These are phyloP conservation scores for Melitaea athalia DNA, from an alignment of 2,888 invertebrate genomes.

Conservation along the genomic window DNA sequence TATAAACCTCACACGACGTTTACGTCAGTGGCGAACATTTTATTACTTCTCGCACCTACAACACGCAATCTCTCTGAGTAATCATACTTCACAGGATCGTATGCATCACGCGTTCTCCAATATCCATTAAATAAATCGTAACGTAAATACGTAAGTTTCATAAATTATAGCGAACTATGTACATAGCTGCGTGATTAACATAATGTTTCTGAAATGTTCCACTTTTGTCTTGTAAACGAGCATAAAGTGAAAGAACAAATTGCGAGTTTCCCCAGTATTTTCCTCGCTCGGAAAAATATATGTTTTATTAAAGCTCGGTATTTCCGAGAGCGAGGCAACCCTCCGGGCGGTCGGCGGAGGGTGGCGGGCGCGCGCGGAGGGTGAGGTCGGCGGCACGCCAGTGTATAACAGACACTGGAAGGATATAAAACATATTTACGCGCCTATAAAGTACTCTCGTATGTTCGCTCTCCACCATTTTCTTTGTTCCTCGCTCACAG, in stretches of 20 bases:
- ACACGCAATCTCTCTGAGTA: conserved; percentile 24
- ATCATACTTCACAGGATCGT: conserved; percentile 12
- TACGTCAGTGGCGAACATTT: conserved; percentile 30
- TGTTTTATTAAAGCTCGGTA: conserved; percentile 83
- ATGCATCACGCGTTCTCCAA: conserved; percentile 22
- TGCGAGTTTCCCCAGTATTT: conserved; percentile 83
- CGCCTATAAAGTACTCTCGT: conserved; percentile 83
- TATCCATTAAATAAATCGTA: conserved; percentile 36
- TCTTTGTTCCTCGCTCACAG: conserved; percentile 80
- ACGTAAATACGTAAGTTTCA: conserved; percentile 38
- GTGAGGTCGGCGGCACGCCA: conserved; percentile 73
- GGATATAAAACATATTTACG: conserved; percentile 83
- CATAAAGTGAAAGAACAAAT: conserved; percentile 83
- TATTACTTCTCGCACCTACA: conserved; percentile 50
- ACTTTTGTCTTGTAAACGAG: conserved; percentile 83
- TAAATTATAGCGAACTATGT: conserved; percentile 66
- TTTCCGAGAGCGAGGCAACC: conserved; percentile 80
- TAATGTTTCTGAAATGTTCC: conserved; percentile 81
- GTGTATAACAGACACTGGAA: conserved; percentile 82
- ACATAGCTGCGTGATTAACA: conserved; percentile 79
- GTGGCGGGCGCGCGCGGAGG: conserved; percentile 49
- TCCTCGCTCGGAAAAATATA: conserved; percentile 83
- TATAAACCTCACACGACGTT: conserved; percentile 48
- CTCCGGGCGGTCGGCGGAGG: conserved; percentile 67
- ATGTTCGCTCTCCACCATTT: conserved; percentile 80